phyloP scores from a whole-genome alignment of 37 sponge, comb jelly and placozoan species.

The Aplysina aerophoba region DNA sequence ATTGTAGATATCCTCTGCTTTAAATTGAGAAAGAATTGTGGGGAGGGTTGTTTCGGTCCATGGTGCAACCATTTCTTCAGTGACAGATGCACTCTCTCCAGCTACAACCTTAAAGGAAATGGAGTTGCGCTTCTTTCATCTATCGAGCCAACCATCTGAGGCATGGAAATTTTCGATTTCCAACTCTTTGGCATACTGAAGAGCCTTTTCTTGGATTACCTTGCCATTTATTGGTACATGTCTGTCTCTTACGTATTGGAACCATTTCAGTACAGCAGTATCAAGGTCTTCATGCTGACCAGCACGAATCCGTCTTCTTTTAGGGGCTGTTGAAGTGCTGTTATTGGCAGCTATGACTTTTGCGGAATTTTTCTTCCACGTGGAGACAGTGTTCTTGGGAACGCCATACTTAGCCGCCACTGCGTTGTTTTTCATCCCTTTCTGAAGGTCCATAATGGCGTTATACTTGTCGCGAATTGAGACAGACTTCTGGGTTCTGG shows the following conservation, averaged over 20 bases:
- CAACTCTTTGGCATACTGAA: background rate
- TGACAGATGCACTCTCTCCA: slow-evolving; percentile 13
- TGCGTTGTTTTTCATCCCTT: too few species aligned
- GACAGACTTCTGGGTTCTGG: too few species aligned
- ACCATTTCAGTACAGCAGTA: slow-evolving; percentile 5
- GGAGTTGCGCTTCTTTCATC: background rate
- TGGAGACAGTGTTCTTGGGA: slow-evolving; percentile 6
- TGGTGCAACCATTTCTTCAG: background rate
- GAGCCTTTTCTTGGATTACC: background rate
- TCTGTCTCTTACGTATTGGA: background rate
- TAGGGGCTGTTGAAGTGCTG: background rate
- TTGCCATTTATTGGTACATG: slow-evolving; percentile 16
- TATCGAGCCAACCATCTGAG: slow-evolving; percentile 4
- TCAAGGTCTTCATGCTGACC: slow-evolving; percentile 4
- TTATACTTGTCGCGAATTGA: too few species aligned
- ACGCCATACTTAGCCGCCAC: slow-evolving; percentile 9
- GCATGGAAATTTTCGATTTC: slow-evolving; percentile 6
- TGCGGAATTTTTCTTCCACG: background rate
- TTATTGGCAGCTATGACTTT: slow-evolving; percentile 1
- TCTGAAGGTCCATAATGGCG: too few species aligned
- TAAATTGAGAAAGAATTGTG: background rate
- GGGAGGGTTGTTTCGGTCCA: slow-evolving; percentile 8
- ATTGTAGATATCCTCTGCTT: slow-evolving; percentile 19
- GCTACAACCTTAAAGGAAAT: background rate
- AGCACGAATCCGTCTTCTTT: slow-evolving; percentile 10